These are phyloP conservation scores for Brachypalpus laphriformis DNA, from an alignment of 2,888 invertebrate genomes.

Conservation along the genomic window DNA sequence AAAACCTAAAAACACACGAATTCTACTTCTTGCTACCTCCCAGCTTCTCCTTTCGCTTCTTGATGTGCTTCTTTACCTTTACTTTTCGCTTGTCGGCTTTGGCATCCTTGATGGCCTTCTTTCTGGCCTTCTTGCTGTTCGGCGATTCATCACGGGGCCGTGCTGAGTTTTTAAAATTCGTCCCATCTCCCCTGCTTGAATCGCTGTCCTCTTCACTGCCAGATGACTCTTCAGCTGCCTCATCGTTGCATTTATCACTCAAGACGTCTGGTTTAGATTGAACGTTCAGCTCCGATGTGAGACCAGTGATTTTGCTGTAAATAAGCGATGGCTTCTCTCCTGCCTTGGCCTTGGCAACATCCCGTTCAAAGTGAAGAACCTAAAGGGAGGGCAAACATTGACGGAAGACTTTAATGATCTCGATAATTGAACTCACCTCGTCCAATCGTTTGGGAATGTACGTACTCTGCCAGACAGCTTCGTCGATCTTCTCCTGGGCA, in stretches of 20 bases:
- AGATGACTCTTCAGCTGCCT: conserved; percentile 74
- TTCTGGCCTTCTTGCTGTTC: conserved; percentile 92
- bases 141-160: conserved; percentile 91
- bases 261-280: conserved; percentile 87
- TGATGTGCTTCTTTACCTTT: conserved; percentile 96
- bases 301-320: conserved; percentile 93
- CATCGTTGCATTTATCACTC: conserved; percentile 60
- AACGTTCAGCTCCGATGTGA: conserved; percentile 91
- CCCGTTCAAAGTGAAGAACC: conserved; percentile 93
- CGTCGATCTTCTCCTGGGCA: conserved; percentile 91
- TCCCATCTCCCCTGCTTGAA: conserved; percentile 78
- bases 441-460: conserved; percentile 96
- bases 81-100: conserved; percentile 94
- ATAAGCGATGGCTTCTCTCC: conserved; percentile 89
- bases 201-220: conserved; percentile 63
- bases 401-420: too few species aligned
- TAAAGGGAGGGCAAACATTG: too few species aligned
- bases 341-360: conserved; percentile 90
- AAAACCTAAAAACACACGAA: conserved; percentile 15
- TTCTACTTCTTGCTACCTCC: conserved; percentile 81
- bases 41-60: conserved; percentile 92
- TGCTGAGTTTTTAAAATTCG: conserved; percentile 86
- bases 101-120: conserved; percentile 93
- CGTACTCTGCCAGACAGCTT: conserved; percentile 95
- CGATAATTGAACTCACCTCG: conserved; percentile 86